Conservation (phyloP, 30 jellyfish, hydroid and myxozoan species). For the Phacellophora camtschatica region DNA sequence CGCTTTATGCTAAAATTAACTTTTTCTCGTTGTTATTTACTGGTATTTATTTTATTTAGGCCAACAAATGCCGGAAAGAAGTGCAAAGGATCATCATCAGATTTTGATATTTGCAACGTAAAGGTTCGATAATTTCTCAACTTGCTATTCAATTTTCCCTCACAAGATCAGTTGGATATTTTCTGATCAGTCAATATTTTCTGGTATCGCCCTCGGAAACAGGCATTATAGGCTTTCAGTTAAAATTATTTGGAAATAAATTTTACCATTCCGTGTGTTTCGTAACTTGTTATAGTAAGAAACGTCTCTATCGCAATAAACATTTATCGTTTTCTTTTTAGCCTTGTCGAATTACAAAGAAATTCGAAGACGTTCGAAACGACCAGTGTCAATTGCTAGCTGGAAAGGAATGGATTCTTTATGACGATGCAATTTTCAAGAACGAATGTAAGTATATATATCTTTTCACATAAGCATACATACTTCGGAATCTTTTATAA, state of each 20-base stretch:
- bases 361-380: constrained; percentile 24
- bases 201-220: too few relatives aligned
- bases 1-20: too few relatives aligned
- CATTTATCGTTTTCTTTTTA: background rate
- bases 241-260: too few relatives aligned
- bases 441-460: constrained; percentile 34
- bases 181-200: too few relatives aligned
- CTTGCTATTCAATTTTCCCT: too few relatives aligned
- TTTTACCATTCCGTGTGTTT: too few relatives aligned
- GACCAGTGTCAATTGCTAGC: constrained; percentile 46
- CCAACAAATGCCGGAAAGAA: constrained; percentile 68
- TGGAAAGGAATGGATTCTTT: constrained; percentile 30
- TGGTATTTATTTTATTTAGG: constrained; percentile 25
- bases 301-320: background rate
- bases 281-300: too few relatives aligned
- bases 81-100: constrained; percentile 58
- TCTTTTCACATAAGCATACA: too few relatives aligned
- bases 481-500: too few relatives aligned
- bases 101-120: constrained; percentile 64
- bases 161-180: too few relatives aligned
- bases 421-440: constrained; percentile 13
- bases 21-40: background rate
- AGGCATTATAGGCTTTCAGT: too few relatives aligned
- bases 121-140: too few relatives aligned
- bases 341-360: constrained; percentile 49